phyloP scores from a whole-genome alignment of 2,888 invertebrate species.

The Calameuta idolon region DNA sequence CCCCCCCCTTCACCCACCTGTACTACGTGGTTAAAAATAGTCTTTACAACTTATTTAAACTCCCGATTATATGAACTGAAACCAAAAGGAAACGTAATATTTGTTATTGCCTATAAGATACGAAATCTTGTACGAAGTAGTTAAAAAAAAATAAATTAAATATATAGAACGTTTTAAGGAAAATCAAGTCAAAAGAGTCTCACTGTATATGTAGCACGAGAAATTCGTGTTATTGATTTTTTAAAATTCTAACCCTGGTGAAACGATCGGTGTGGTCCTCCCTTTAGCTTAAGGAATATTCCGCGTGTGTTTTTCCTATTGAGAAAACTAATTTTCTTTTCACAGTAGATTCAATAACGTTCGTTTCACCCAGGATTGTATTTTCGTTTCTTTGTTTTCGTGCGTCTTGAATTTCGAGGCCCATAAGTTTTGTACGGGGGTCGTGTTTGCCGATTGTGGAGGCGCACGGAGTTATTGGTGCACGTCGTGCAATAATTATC shows the following conservation, averaged over 20 bases:
- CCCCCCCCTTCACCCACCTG: too few relatives aligned
- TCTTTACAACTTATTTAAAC: background rate
- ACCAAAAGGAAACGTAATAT: too few relatives aligned
- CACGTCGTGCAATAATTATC: background rate
- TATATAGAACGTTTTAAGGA: background rate
- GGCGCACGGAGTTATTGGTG: background rate
- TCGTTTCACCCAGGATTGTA: background rate
- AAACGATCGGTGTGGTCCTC: background rate
- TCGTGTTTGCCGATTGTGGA: background rate
- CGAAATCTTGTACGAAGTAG: background rate
- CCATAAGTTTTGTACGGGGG: background rate
- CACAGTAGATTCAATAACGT: background rate
- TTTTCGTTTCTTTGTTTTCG: background rate
- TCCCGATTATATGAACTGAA: too few relatives aligned
- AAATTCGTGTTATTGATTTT: background rate
- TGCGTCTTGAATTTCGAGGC: background rate
- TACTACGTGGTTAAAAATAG: background rate
- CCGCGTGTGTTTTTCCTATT: background rate
- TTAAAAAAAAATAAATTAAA: background rate
- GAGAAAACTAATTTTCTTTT: background rate
- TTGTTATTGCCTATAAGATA: background rate
- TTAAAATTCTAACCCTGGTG: background rate
- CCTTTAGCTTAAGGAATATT: background rate
- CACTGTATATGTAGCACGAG: too few relatives aligned
- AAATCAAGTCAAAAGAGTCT: background rate